phyloP scores from a whole-genome alignment of 2,113 vertebrate species.

The Apaloderma vittatum region DNA sequence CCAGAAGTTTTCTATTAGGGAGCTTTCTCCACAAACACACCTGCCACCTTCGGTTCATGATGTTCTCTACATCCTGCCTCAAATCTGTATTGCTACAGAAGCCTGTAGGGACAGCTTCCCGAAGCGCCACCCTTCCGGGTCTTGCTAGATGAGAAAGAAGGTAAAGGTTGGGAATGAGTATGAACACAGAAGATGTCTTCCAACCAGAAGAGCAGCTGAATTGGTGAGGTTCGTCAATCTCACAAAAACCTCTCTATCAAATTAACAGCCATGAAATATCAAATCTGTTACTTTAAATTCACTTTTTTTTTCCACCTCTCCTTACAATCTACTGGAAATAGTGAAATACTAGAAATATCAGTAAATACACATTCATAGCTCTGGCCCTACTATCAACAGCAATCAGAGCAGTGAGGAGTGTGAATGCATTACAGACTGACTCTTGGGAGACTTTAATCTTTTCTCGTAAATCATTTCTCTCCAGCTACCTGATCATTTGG shows the following conservation, averaged over 20 bases:
- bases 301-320: not conserved
- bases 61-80: not conserved
- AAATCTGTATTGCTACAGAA: not conserved
- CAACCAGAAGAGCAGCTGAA: slow-evolving; percentile 36
- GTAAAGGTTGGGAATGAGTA: not conserved
- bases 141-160: not conserved
- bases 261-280: slow-evolving; percentile 28
- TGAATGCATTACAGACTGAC: not conserved
- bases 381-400: not conserved
- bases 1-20: not conserved
- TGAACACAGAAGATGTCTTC: not conserved
- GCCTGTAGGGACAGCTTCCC: not conserved
- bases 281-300: not conserved
- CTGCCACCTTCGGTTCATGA: not conserved
- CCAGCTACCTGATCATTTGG: not conserved
- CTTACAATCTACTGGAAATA: not conserved
- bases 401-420: not conserved
- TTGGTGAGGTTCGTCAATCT: slow-evolving; percentile 29
- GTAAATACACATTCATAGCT: not conserved
- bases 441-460: not conserved
- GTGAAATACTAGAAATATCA: not conserved
- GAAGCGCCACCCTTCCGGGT: not conserved
- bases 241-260: not conserved
- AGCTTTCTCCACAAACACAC: not conserved
- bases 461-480: not conserved